Evolutionary conservation across 2,113 vertebrate species (phyloP), one percentile per base, ranked within the genome.

Genomic region (Notarius lentiginosus): DNA sequence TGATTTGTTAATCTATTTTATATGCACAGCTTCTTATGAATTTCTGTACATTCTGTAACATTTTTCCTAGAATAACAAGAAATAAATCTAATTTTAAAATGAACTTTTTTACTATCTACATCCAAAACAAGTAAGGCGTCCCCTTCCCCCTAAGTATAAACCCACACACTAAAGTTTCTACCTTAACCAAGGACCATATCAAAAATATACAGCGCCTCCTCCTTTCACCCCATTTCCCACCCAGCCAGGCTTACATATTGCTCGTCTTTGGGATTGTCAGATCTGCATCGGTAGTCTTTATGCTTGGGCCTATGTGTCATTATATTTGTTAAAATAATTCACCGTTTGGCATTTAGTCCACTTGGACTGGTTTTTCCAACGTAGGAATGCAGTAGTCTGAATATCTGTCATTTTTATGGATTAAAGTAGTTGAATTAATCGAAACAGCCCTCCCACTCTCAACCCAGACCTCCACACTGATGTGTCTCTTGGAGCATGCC

Each of bases 401-500:
- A 77, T 58, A 66, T 55, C n/a, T 66, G n/a, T 55, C 47, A 34
- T 83, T 87, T 87, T 83, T 51, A 68, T 84, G 49, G n/a, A 22
- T 14, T 47, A 27, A 68, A 30, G 47, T 66, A 68, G 49, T 30
- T n/a, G 47, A 73, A 82, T 72, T 82, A 61, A 82, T 85, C 73
- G 27, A 55, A 68, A 7, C 53, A 72, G 58, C 34, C 51, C 56
- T 55, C 68, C 79, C 49, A 66, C 81, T 83, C 88, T 75, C 49
- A 65, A 10, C 10, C n/a, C 79, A 68, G 77, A 66, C 55, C 87
- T 86, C 63, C 85, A 88, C 77, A 41, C 89, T 94, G 90, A 93
- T 91, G 89, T 85, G 90, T 76, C 86, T 81, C 88, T 79, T 94
- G 91, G 92, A 92, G 79, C 66, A 75, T 10, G 81, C 87, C 91